These are phyloP conservation scores for Avahi laniger DNA, from an alignment of 2,797 vertebrate genomes.

Conservation along the genomic window DNA sequence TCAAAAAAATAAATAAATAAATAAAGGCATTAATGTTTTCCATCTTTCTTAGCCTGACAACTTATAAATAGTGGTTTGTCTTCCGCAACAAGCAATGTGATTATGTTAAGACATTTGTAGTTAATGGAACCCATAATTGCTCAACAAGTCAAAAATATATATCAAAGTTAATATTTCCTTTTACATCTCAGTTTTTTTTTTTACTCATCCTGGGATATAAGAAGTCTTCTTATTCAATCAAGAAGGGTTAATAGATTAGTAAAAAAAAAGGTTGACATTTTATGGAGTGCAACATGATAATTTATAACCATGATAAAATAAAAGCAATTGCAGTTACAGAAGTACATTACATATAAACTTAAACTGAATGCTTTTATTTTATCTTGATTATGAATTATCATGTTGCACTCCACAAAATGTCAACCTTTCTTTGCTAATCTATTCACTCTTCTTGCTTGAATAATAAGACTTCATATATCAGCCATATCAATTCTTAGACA, in stretches of 20 bases:
- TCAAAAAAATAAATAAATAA: no score
- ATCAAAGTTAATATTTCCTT: slow-evolving; percentile 9
- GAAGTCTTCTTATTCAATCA: background rate
- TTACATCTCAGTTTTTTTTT: background rate
- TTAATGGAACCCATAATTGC: background rate
- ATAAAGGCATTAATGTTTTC: background rate
- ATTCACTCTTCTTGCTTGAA: background rate
- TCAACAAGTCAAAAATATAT: background rate
- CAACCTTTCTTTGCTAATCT: background rate
- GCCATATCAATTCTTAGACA: background rate
- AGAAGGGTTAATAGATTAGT: background rate
- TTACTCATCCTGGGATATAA: background rate
- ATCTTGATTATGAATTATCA: background rate
- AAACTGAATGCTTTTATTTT: slow-evolving; percentile 3
- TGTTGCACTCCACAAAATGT: background rate
- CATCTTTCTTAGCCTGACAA: background rate
- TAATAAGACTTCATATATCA: background rate
- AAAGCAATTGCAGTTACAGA: slow-evolving; percentile 11
- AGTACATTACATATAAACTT: background rate
- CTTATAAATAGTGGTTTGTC: background rate
- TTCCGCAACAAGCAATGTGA: background rate
- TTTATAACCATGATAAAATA: slow-evolving; percentile 30
- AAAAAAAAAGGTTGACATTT: background rate
- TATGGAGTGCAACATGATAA: background rate
- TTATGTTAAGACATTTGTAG: slow-evolving; percentile 11